A percentile compares a stretch with the other conserved stretches of the same genome.
Evolutionary conservation across 2,797 vertebrate genomes (phyloP).

Genomic region (Varecia variegata): DNA sequence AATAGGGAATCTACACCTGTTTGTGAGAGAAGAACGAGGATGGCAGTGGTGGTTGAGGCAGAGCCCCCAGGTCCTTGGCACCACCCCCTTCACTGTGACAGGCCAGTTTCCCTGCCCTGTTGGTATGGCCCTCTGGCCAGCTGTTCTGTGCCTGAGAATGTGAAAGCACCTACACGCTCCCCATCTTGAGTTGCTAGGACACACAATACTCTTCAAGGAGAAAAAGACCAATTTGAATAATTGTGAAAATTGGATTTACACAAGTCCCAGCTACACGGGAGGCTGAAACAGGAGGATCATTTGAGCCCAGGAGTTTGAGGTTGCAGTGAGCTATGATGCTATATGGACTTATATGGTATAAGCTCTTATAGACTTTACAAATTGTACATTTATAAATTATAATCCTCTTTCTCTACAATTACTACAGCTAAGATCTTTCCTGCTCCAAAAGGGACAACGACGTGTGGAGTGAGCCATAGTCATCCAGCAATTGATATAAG

Average conservation of each 20-base stretch:
- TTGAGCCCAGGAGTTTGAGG: no score
- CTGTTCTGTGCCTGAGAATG: not conserved
- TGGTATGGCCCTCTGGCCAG: not conserved
- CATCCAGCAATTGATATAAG: not conserved
- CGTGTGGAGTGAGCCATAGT: not conserved
- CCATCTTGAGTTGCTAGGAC: not conserved
- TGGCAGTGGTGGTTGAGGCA: not conserved
- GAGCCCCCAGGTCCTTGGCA: no score
- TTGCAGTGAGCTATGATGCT: no score
- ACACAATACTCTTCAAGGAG: not conserved
- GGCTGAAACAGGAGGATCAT: no score
- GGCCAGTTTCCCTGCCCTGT: not conserved
- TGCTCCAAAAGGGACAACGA: not conserved
- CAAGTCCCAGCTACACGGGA: not conserved
- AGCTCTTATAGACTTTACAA: not conserved
- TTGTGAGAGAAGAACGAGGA: not conserved
- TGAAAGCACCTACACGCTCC: not conserved
- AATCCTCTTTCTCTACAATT: not conserved
- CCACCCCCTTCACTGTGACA: not conserved
- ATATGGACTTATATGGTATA: not conserved
- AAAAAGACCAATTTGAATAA: not conserved
- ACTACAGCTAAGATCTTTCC: not conserved
- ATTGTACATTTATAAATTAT: not conserved
- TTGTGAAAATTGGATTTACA: slow-evolving; percentile 3
- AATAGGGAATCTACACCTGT: not conserved